Evolutionary conservation across 1,140 invertebrate species (phyloP), one percentile per base, ranked within the genome.

Genomic region (Solenopsis fugax): DNA sequence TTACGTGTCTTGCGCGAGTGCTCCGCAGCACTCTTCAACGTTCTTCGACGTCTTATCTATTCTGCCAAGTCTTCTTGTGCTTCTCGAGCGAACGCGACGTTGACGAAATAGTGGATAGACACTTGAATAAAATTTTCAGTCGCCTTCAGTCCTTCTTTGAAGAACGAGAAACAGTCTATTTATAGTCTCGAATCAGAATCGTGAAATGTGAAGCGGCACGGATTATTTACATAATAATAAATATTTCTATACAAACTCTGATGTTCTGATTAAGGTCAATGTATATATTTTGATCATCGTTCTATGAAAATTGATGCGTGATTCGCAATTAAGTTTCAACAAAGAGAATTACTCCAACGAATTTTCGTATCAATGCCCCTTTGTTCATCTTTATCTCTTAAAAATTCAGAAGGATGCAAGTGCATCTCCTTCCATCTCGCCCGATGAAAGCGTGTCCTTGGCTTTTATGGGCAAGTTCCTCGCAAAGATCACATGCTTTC

Each of bases 401-500:
- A 60, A 34, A 60, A 10, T n/a, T 58, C 18, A 56, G 18, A 56
- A 37, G 29, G 4, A 34, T 12, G 16, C 21, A 21, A 18, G 41
- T 24, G 54, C 37, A 48, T 10, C 24, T 29, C 10, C 13, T 45
- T 24, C n/a, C 52, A 45, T 41, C 21, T 64, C n/a, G 73, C 24
- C 29, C 7, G 21, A 21, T 12, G 45, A 52, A 24, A 48, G 58
- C 48, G 9, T 2, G 37, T 29, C 21, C 13, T 34, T 58, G 34
- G 34, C 52, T 62, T 62, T 29, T 58, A 2, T 3, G 10, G 6
- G 65, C n/a, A 50, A 21, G n/a, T 24, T 24, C 21, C 16, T 45
- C 10, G 37, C 4, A 45, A 60, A 29, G 9, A 18, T 37, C 54
- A 24, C 54, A 24, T 60, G 18, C 45, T 87, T 91, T 91, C 89